Conservation (phyloP, 2,797 vertebrate species). For the Octomys mimax region DNA sequence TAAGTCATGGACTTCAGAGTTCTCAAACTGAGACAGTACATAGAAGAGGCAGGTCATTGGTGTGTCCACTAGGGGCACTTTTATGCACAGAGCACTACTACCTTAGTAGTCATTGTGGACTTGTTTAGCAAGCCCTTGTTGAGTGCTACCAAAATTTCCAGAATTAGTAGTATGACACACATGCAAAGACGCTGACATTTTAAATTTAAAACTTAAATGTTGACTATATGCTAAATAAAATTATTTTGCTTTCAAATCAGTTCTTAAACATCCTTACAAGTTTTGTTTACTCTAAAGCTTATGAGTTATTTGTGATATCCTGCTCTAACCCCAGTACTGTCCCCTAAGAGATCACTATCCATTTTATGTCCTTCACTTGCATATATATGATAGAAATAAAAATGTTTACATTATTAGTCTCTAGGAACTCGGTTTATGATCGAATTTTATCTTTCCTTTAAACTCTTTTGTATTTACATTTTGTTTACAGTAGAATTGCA, state of each 20-base stretch:
- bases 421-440: not conserved
- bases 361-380: not conserved
- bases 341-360: not conserved
- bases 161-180: not conserved
- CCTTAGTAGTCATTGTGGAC: not conserved
- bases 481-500: not conserved
- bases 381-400: not conserved
- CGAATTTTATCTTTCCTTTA: not conserved
- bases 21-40: not conserved
- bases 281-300: not conserved
- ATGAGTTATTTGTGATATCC: not conserved
- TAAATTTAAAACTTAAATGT: not conserved
- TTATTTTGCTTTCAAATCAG: constrained; percentile 15
- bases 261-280: constrained; percentile 15
- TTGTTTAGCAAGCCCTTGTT: not conserved
- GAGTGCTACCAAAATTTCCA: not conserved
- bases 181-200: not conserved
- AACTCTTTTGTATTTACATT: not conserved
- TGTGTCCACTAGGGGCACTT: not conserved
- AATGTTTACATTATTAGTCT: not conserved
- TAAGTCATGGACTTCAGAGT: not conserved
- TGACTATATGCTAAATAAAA: not conserved
- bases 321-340: not conserved
- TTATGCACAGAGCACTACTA: not conserved
- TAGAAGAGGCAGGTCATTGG: not conserved